A percentile compares a stretch with the other conserved stretches of the same genome.
These are phyloP conservation scores for Scaptomyza cyrtandrae DNA, from an alignment of 2,888 invertebrate species.

Conservation along the genomic window DNA sequence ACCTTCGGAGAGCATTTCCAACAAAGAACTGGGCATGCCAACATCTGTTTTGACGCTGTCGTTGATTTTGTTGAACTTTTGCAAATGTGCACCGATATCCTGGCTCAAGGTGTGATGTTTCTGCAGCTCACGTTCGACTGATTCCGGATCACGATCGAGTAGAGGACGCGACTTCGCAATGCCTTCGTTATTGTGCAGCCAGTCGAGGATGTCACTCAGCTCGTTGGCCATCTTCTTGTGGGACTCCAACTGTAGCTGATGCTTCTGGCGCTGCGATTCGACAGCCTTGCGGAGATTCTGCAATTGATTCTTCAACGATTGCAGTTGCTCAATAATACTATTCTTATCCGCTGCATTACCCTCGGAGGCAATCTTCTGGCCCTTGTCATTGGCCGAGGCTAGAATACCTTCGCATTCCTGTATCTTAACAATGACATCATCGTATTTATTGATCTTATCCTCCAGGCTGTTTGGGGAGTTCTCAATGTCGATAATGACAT, in stretches of 20 bases:
- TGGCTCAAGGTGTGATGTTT: slow-evolving; percentile 89
- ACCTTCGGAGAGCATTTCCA: slow-evolving; percentile 94
- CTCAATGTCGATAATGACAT: slow-evolving; percentile 93
- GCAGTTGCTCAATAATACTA: slow-evolving; percentile 93
- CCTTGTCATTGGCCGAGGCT: slow-evolving; percentile 95
- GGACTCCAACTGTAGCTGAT: slow-evolving; percentile 94
- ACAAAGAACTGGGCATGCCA: slow-evolving; percentile 91
- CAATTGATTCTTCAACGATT: slow-evolving; percentile 93
- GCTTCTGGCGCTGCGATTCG: slow-evolving; percentile 93
- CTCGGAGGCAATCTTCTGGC: slow-evolving; percentile 96
- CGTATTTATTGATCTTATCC: slow-evolving; percentile 94
- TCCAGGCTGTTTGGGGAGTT: slow-evolving; percentile 92
- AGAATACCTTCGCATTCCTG: slow-evolving; percentile 95
- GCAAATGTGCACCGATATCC: slow-evolving; percentile 89
- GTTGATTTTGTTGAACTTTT: slow-evolving; percentile 89
- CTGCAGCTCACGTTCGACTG: slow-evolving; percentile 92
- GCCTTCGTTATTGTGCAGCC: slow-evolving; percentile 93
- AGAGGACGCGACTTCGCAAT: slow-evolving; percentile 92
- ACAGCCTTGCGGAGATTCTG: slow-evolving; percentile 91
- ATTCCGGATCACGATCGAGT: slow-evolving; percentile 90
- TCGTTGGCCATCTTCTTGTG: slow-evolving; percentile 93
- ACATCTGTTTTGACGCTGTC: slow-evolving; percentile 90
- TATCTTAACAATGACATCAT: slow-evolving; percentile 93
- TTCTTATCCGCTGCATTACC: slow-evolving; percentile 94
- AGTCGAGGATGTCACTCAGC: slow-evolving; percentile 92